phyloP scores from a whole-genome alignment of 2,888 invertebrate species.

The Pollenia angustigena region DNA sequence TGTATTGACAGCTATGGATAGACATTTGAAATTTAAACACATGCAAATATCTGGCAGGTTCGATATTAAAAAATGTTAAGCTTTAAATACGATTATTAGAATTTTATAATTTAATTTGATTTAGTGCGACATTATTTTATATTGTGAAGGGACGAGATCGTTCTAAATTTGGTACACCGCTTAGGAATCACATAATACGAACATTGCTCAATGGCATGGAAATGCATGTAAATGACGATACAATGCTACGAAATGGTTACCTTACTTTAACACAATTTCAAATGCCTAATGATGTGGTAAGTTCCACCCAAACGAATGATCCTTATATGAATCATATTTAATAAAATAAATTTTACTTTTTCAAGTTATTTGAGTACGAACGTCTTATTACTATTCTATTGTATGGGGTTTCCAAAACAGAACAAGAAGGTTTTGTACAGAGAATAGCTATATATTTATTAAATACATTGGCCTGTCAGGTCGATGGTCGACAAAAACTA shows the following conservation, averaged over 20 bases:
- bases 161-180: conserved; percentile 88
- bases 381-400: conserved; percentile 93
- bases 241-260: conserved; percentile 98
- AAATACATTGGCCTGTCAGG: conserved; percentile 98
- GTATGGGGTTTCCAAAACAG: conserved; percentile 91
- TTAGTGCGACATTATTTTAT: conserved; percentile 96
- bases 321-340: neutral
- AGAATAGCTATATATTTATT: conserved; percentile 97
- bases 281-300: conserved; percentile 96
- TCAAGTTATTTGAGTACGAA: conserved; percentile 94
- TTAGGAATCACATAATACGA: conserved; percentile 92
- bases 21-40: conserved; percentile 93
- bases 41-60: conserved; percentile 97
- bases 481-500: conserved; percentile 96
- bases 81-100: neutral
- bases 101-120: conserved; percentile 31
- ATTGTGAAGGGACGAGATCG: conserved; percentile 95
- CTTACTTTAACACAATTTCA: conserved; percentile 97
- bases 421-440: conserved; percentile 96
- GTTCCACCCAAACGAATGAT: conserved; percentile 2
- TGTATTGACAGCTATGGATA: conserved; percentile 95
- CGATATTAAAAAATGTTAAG: conserved; percentile 46
- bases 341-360: conserved; percentile 64
- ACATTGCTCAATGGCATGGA: conserved; percentile 95
- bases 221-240: conserved; percentile 92